Evolutionary conservation across 2,888 invertebrate species (phyloP).

Genomic region (Eutolmus rufibarbis): DNA sequence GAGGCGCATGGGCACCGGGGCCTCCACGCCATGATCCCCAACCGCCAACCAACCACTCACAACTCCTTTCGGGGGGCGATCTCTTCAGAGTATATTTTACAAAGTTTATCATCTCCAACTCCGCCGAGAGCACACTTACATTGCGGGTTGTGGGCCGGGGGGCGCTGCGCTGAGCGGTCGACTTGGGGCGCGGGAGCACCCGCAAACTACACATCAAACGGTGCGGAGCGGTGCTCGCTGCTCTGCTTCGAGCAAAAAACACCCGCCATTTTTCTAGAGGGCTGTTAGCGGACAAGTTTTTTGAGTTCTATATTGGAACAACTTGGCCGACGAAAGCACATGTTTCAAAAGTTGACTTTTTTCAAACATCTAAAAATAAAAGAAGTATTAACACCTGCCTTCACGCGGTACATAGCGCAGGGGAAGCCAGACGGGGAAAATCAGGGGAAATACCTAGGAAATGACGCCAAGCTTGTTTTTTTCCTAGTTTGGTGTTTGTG

Average conservation of each 20-base stretch:
- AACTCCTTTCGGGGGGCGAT: background rate
- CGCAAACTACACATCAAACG: background rate
- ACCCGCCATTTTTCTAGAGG: background rate
- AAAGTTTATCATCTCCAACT: background rate
- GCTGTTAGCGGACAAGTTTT: background rate
- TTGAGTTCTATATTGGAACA: background rate
- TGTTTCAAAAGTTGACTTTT: background rate
- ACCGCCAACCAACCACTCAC: background rate
- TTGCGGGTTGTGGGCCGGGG: background rate
- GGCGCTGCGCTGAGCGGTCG: background rate
- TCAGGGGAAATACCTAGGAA: conserved; percentile 3
- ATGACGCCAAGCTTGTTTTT: conserved; percentile 42
- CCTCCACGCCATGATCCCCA: background rate
- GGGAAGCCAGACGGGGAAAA: background rate
- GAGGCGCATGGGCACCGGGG: conserved; percentile 16
- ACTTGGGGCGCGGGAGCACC: background rate
- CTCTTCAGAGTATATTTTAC: background rate
- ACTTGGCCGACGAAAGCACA: background rate
- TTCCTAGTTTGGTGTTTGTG: background rate
- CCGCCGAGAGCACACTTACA: background rate
- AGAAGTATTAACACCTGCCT: conserved; percentile 11
- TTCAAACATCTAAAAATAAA: conserved; percentile 21
- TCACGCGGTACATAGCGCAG: background rate
- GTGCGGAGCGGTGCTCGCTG: background rate
- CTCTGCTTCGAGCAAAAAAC: background rate